Evolutionary conservation across 2,888 invertebrate species (phyloP), one percentile per base, ranked within the genome.

Genomic region (Drosophila prolongata): DNA sequence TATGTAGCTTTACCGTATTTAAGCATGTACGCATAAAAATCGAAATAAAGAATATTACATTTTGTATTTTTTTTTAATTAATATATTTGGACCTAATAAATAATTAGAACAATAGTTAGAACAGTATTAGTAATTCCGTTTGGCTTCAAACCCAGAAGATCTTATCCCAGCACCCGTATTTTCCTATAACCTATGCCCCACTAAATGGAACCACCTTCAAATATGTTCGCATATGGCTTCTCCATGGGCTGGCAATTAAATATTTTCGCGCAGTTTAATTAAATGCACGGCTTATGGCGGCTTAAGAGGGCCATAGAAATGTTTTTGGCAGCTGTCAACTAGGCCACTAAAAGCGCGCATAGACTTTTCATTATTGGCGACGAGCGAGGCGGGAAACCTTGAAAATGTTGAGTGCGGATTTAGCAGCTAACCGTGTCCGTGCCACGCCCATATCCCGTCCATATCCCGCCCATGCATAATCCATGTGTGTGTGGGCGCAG

Each of bases 251-350:
- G 65, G 64, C 64, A 64, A 54, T 64, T 54, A 66, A 64, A 66
- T 66, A 42, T 42, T 66, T 66, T 42, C 46, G 38, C 38, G 40
- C 14, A 37, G 44, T 30, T 62, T 47, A 42, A 76, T 68, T 64
- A 60, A 76, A 71, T 47, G 56, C 38, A 27, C 40, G 61, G 57
- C 37, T 71, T 71, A 57, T 71, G 71, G 56, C 37, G 54, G 71
- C 52, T 49, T 57, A 38, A 46, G 38, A 50, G 37, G 53, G 40
- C 57, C 42, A 30, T 40, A 53, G 40, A 53, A 68, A 47, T 65
- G 68, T 60, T 47, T 70, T 70, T 81, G 81, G 67, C 73, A 76
- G 75, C 79, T 74, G 77, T 79, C 81, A 72, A 55, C 71, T 68
- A 57, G 79, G 75, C 73, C 64, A 67, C 52, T 62, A 71, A 62